These are phyloP conservation scores for Amphipoea lucens DNA, from an alignment of 2,888 invertebrate genomes.

Conservation along the genomic window DNA sequence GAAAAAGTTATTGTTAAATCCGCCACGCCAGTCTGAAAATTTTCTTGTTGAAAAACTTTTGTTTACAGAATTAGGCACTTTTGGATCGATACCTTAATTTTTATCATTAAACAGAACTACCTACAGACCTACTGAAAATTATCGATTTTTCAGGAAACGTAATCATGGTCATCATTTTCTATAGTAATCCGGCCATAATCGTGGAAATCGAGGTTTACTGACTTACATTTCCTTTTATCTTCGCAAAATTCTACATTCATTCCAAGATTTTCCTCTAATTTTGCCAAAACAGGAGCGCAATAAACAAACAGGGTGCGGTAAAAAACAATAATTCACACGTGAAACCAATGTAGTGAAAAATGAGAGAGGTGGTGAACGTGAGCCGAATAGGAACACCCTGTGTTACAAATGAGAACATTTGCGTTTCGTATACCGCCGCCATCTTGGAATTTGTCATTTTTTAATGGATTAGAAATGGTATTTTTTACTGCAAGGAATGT, in stretches of 20 bases:
- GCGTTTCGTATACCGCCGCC: slow-evolving; percentile 72
- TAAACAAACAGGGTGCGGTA: slow-evolving; percentile 78
- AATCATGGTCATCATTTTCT: neutral
- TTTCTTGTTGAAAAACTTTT: neutral
- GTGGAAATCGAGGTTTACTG: neutral
- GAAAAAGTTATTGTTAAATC: neutral
- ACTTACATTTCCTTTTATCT: neutral
- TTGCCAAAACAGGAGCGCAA: slow-evolving; percentile 58
- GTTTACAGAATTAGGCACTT: neutral
- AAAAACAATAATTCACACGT: slow-evolving; percentile 89
- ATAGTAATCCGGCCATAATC: neutral
- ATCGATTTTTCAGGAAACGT: neutral
- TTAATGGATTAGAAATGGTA: slow-evolving; percentile 55
- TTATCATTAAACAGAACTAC: neutral
- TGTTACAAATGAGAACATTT: slow-evolving; percentile 87
- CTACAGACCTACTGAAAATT: neutral
- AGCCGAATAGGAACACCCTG: slow-evolving; percentile 77
- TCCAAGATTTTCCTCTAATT: slow-evolving; percentile 37
- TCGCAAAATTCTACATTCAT: neutral
- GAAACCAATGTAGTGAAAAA: slow-evolving; percentile 90
- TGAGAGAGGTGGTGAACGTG: slow-evolving; percentile 87
- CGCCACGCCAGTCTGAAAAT: neutral
- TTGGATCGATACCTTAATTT: neutral
- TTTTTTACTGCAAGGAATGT: neutral
- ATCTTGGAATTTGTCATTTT: slow-evolving; percentile 62